A percentile compares a stretch with the other conserved stretches of the same genome.
phyloP scores from a whole-genome alignment of 2,888 invertebrate species.

The Azorinus chamasolen region DNA sequence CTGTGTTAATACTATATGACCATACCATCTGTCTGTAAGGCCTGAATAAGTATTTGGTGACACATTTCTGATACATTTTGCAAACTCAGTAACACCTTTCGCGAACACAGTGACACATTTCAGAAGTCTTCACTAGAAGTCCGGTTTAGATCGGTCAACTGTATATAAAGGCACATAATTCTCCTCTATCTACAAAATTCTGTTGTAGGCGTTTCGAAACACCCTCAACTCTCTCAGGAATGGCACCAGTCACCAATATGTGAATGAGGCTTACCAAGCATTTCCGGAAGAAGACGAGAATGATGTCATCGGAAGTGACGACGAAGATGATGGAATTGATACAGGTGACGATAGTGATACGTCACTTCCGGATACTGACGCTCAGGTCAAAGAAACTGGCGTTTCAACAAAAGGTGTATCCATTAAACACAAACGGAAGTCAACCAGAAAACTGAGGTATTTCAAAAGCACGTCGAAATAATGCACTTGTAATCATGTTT shows the following conservation, averaged over 20 bases:
- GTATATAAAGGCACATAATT: too few species aligned
- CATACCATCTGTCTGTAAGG: too few species aligned
- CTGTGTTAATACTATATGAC: too few species aligned
- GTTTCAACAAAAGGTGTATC: neutral
- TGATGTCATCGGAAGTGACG: constrained; percentile 18
- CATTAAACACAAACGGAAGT: neutral
- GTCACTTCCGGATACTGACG: constrained; percentile 12
- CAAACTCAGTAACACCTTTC: too few species aligned
- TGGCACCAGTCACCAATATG: constrained; percentile 13
- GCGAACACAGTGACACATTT: too few species aligned
- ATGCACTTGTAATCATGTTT: neutral
- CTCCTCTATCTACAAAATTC: too few species aligned
- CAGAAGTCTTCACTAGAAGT: too few species aligned
- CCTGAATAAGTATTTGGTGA: too few species aligned
- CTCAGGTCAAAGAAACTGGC: constrained; percentile 15
- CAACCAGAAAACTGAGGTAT: constrained; percentile 35
- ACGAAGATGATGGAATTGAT: constrained; percentile 24
- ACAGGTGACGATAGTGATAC: constrained; percentile 17
- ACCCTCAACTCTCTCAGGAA: constrained; percentile 20
- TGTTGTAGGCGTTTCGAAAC: constrained; percentile 30
- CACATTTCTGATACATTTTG: too few species aligned
- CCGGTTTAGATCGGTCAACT: too few species aligned
- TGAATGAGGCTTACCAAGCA: constrained; percentile 39
- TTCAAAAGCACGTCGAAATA: neutral
- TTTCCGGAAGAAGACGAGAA: constrained; percentile 34